phyloP scores from a whole-genome alignment of 2,113 vertebrate genomes.

The Talpa occidentalis region DNA sequence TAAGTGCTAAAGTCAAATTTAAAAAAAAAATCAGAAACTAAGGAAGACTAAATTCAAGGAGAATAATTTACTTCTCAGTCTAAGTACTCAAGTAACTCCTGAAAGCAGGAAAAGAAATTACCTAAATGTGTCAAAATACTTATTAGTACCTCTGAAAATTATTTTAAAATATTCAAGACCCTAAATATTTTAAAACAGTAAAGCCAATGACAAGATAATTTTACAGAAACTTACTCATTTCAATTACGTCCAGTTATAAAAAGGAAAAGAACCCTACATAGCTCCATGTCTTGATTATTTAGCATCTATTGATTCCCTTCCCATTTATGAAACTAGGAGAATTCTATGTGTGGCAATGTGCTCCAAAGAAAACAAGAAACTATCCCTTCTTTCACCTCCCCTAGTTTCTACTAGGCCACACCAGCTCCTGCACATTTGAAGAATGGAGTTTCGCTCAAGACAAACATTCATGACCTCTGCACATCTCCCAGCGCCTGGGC shows the following conservation, averaged over 20 bases:
- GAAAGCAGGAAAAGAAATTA: constrained; percentile 7
- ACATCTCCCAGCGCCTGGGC: not conserved
- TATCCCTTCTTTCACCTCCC: not conserved
- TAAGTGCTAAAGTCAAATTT: constrained; percentile 9
- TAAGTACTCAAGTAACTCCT: constrained; percentile 29
- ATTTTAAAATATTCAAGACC: constrained; percentile 3
- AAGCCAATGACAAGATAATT: not conserved
- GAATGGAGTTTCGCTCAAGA: not conserved
- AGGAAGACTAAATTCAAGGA: constrained; percentile 38
- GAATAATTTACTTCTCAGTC: not conserved
- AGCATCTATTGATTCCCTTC: not conserved
- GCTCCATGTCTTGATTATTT: not conserved
- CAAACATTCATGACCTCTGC: not conserved
- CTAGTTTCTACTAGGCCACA: not conserved
- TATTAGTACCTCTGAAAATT: not conserved
- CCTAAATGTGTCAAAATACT: not conserved
- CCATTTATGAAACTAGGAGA: not conserved
- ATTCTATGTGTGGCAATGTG: not conserved
- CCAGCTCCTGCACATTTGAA: not conserved
- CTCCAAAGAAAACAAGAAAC: not conserved
- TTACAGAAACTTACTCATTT: constrained; percentile 24
- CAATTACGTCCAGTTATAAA: not conserved
- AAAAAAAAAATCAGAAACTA: not conserved
- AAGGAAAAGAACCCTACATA: constrained; percentile 9
- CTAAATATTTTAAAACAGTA: constrained; percentile 39